phyloP scores from a whole-genome alignment of 2,113 vertebrate species.

The Lepus timidus region DNA sequence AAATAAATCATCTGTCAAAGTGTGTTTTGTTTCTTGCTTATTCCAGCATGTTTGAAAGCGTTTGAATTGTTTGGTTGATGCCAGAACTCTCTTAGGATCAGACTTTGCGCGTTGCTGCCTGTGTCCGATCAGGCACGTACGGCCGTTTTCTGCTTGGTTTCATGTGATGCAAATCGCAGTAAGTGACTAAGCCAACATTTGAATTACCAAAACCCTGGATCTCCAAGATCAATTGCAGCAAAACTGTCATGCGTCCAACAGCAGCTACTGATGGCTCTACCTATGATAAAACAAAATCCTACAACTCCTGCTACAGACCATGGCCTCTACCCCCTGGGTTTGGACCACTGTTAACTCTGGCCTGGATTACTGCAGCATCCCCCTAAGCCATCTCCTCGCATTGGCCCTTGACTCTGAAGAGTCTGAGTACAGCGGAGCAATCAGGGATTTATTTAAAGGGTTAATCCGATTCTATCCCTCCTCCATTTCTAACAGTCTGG shows the following conservation, averaged over 20 bases:
- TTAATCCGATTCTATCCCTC: background rate
- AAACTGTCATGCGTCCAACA: background rate
- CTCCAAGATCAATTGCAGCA: background rate
- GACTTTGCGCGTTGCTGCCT: conserved; percentile 1
- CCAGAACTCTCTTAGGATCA: conserved; percentile 66
- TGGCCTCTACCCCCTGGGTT: background rate
- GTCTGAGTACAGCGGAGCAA: background rate
- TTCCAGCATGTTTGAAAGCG: conserved; percentile 74
- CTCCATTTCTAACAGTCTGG: background rate
- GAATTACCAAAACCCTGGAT: background rate
- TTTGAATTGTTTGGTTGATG: conserved; percentile 74
- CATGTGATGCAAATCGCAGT: background rate
- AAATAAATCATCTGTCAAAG: conserved; percentile 80
- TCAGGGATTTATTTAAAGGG: conserved; percentile 11
- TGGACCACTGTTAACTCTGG: background rate
- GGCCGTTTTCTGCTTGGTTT: background rate
- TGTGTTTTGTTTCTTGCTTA: conserved; percentile 79
- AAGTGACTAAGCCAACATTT: background rate
- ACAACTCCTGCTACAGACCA: background rate
- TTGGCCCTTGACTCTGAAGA: background rate
- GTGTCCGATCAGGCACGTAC: conserved; percentile 39
- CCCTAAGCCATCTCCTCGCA: background rate
- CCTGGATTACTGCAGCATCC: background rate
- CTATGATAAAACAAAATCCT: background rate
- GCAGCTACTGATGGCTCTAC: background rate